phyloP scores from a whole-genome alignment of 1,140 invertebrate species.

The Drosophila kurseongensis region DNA sequence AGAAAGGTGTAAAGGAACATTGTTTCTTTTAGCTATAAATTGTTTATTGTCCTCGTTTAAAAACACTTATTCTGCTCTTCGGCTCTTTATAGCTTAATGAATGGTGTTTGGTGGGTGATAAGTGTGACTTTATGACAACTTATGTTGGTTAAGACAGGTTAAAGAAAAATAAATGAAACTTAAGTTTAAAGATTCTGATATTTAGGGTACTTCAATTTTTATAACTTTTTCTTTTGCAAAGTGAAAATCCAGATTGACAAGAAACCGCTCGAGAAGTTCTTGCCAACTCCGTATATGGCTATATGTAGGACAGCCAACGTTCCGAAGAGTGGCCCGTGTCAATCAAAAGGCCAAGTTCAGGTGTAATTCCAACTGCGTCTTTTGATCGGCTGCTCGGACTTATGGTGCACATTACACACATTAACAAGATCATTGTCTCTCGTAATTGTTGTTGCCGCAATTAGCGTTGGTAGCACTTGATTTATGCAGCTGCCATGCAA shows the following conservation, averaged over 20 bases:
- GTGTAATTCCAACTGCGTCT: constrained; percentile 58
- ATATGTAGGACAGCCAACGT: constrained; percentile 11
- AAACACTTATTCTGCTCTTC: too few species aligned
- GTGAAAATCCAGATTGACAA: not conserved
- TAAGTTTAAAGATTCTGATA: too few species aligned
- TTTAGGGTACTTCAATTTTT: too few species aligned
- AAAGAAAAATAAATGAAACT: too few species aligned
- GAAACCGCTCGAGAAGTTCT: not conserved
- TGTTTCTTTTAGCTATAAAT: too few species aligned
- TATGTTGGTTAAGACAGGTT: too few species aligned
- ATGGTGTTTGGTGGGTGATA: too few species aligned
- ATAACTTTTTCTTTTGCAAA: not conserved
- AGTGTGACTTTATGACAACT: too few species aligned
- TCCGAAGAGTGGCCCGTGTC: constrained; percentile 9
- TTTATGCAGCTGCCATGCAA: constrained; percentile 64
- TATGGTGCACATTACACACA: constrained; percentile 39
- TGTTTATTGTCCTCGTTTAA: too few species aligned
- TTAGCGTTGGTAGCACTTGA: constrained; percentile 68
- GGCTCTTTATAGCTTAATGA: too few species aligned
- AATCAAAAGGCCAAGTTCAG: constrained; percentile 42
- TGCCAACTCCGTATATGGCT: constrained; percentile 5
- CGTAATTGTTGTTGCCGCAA: constrained; percentile 60
- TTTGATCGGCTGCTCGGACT: constrained; percentile 21
- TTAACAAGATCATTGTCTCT: constrained; percentile 47
- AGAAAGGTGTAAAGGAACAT: too few species aligned